Percentiles rank a stretch among this genome's conserved stretches.
Conservation (phyloP, 2,888 invertebrate species). For the Cremastinae sp. region DNA sequence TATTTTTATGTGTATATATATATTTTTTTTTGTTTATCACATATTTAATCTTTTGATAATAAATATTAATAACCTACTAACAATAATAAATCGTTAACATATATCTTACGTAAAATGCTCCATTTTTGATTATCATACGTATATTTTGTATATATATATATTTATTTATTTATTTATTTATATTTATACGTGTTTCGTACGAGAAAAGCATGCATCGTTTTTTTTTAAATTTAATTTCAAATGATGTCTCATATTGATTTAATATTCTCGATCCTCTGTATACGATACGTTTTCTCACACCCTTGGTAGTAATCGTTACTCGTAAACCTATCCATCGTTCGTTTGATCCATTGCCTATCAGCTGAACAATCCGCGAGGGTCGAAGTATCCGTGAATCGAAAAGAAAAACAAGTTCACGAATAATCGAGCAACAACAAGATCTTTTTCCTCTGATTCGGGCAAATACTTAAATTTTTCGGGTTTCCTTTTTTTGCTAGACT, state of each 20-base stretch:
- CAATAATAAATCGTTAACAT: slow-evolving; percentile 73
- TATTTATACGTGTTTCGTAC: slow-evolving; percentile 52
- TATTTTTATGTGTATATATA: slow-evolving; percentile 58
- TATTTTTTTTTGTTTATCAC: slow-evolving; percentile 69
- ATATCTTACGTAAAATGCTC: slow-evolving; percentile 66
- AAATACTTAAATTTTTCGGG: slow-evolving; percentile 1
- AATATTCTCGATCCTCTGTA: slow-evolving; percentile 53
- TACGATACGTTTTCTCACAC: slow-evolving; percentile 7
- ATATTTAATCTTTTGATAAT: slow-evolving; percentile 74
- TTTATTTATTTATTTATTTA: slow-evolving; percentile 25
- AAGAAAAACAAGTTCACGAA: slow-evolving; percentile 13
- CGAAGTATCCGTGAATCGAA: slow-evolving; percentile 1
- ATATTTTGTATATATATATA: slow-evolving; percentile 21
- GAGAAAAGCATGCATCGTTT: slow-evolving; percentile 53
- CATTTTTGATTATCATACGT: slow-evolving; percentile 60
- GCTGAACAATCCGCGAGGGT: slow-evolving; percentile 17
- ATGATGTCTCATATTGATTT: slow-evolving; percentile 48
- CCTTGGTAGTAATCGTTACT: neutral
- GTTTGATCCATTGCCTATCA: slow-evolving; percentile 54
- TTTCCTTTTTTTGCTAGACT: too few relatives aligned
- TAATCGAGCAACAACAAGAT: slow-evolving; percentile 17
- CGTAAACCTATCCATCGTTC: slow-evolving; percentile 22
- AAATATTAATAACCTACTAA: slow-evolving; percentile 73
- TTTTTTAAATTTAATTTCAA: slow-evolving; percentile 46
- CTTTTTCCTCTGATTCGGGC: neutral